Conservation (phyloP, 1,140 invertebrate genomes). For the Drosophila jambulina region DNA sequence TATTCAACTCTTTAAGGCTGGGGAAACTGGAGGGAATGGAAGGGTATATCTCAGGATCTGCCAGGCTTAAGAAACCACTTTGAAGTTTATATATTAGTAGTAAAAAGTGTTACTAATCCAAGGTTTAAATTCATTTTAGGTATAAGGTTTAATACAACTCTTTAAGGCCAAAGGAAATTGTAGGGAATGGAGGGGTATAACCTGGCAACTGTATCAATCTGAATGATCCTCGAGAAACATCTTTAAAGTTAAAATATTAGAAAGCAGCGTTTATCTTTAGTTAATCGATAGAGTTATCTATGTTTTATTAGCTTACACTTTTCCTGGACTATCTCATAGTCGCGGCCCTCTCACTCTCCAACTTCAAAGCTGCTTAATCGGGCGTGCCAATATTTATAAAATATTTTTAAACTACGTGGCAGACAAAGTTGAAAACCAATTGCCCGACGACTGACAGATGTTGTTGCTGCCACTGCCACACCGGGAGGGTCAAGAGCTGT, state of each 20-base stretch:
- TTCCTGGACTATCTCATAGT: neutral
- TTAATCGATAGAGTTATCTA: too few species aligned
- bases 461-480: conserved; percentile 10
- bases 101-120: neutral
- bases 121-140: neutral
- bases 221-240: too few species aligned
- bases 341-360: too few species aligned
- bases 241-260: too few species aligned
- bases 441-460: conserved; percentile 65
- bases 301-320: too few species aligned
- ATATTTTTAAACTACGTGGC: conserved; percentile 81
- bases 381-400: conserved; percentile 79
- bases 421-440: conserved; percentile 73
- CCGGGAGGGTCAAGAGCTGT: conserved; percentile 20
- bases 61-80: neutral
- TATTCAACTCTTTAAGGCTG: neutral
- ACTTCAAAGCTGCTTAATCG: conserved; percentile 27
- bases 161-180: too few species aligned
- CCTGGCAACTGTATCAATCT: too few species aligned
- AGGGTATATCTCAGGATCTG: neutral
- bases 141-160: neutral
- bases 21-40: neutral
- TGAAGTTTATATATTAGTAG: neutral
- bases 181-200: too few species aligned
- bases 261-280: too few species aligned